Evolutionary conservation across 2,888 invertebrate genomes (phyloP).

Genomic region (Bursaphelenchus okinawaensis): DNA sequence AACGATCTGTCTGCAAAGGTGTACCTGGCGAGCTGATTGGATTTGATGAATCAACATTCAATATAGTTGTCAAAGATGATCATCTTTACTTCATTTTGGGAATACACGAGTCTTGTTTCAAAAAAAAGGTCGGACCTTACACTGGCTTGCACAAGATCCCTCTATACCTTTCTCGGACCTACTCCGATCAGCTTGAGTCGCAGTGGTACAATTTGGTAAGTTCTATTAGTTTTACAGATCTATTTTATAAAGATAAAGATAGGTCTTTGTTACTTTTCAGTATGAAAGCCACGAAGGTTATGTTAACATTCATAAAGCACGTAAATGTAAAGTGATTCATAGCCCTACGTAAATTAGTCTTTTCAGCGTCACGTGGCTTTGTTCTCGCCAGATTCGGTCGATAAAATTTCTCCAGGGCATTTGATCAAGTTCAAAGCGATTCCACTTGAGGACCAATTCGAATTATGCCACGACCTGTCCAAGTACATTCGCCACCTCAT

Average conservation of each 20-base stretch:
- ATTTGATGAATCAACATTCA: background rate
- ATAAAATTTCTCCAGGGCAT: too few species aligned
- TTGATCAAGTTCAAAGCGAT: background rate
- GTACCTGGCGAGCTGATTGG: background rate
- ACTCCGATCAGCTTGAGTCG: background rate
- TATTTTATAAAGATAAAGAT: background rate
- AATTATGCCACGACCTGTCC: background rate
- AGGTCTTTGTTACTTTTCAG: too few species aligned
- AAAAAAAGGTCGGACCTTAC: too few species aligned
- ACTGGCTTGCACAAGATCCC: too few species aligned
- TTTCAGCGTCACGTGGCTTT: too few species aligned
- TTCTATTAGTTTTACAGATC: background rate
- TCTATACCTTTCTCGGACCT: background rate
- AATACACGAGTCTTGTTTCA: too few species aligned
- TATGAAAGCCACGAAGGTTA: too few species aligned
- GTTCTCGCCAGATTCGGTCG: too few species aligned
- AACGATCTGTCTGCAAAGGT: background rate
- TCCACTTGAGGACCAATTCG: background rate
- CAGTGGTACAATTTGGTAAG: background rate
- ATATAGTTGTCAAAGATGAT: background rate
- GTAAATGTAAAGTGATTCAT: too few species aligned
- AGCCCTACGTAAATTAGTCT: too few species aligned
- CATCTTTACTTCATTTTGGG: too few species aligned
- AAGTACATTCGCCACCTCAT: background rate
- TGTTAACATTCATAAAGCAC: too few species aligned